A percentile compares a stretch with the other conserved stretches of the same genome.
Evolutionary conservation across 2,888 invertebrate species (phyloP).

Genomic region (Pterostichus niger): DNA sequence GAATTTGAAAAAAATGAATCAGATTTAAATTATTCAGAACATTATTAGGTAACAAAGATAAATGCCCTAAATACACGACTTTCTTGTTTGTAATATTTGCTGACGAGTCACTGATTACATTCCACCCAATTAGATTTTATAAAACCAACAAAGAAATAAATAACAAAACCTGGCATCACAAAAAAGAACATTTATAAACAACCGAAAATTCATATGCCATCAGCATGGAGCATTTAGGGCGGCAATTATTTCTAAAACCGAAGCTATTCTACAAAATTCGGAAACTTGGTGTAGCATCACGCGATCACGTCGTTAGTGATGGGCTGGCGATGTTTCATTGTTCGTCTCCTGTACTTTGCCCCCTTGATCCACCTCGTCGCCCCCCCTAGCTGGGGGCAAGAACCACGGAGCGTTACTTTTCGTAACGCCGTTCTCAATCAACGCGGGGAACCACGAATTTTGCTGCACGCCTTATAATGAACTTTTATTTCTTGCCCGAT

Average conservation of each 20-base stretch:
- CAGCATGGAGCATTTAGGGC: constrained; percentile 63
- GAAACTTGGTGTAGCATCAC: constrained; percentile 56
- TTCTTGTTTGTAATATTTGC: neutral
- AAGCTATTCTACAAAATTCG: constrained; percentile 67
- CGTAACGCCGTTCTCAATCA: constrained; percentile 60
- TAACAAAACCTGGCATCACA: constrained; percentile 14
- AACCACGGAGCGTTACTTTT: constrained; percentile 15
- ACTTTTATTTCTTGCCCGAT: constrained; percentile 39
- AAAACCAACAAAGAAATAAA: constrained; percentile 51
- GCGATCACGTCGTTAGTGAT: constrained; percentile 66
- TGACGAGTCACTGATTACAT: constrained; percentile 37
- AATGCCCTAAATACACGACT: neutral
- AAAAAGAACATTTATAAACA: constrained; percentile 61
- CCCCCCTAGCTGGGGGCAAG: constrained; percentile 12
- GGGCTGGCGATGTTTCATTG: constrained; percentile 66
- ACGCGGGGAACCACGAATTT: constrained; percentile 49
- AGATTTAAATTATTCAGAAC: no score
- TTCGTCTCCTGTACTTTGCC: constrained; percentile 55
- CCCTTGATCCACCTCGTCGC: neutral
- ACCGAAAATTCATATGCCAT: constrained; percentile 64
- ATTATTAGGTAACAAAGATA: no score
- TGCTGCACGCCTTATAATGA: constrained; percentile 45
- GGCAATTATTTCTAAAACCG: constrained; percentile 67
- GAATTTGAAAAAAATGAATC: no score
- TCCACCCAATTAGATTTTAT: constrained; percentile 45